Base-by-base conservation (phyloP, 2,113 vertebrate genomes). In the Ursus arctos region DNA sequence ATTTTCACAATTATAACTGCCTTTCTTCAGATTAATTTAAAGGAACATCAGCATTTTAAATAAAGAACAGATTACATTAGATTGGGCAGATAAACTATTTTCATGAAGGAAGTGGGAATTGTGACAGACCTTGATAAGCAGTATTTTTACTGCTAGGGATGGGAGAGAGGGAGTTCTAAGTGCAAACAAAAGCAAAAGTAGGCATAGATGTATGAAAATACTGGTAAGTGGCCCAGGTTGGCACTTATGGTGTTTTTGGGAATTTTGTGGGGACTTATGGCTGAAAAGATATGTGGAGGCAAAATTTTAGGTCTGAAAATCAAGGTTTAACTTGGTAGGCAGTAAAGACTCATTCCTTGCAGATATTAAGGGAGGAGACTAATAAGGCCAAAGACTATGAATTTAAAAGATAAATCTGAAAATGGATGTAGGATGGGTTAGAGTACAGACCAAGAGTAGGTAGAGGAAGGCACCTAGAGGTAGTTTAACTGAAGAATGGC, bases 1-100 rank as follows among this genome's bases (percentile, higher is more conserved):
- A 89, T 96, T 97, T 59, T 59, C 0, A 6, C n/a, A 97, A 81
- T 96, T 97, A 47, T 88, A 92, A 74, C 86, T 86, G 76, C 86
- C 61, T 97, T 95, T 88, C 61, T 51, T 96, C 28, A 77, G 36
- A 90, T 74, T 98, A 16, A 26, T 72, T 98, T 97, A 90, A 80
- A 93, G 92, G 43, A 94, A 88, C 67, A 10, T 83, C 21, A 53
- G 28, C 43, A 83, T 77, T 74, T 59, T 24, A 51, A 83, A 76
- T 81, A 91, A 81, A 80, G 22, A 94, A 43, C 7, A 28, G 28
- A 61, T 85, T 76, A 33, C 11, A 51, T 94, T 86, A 57, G 15
- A 19, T 36, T 94, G 71, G 57, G 13, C 40, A 86, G 31, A 88
- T 86, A 36, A 63, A 55, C 7, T 82, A n/a, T 85, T 97, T 91